Evolutionary conservation across 2,113 vertebrate species (phyloP), one percentile per base, ranked within the genome.

Genomic region (Anthoscopus minutus): DNA sequence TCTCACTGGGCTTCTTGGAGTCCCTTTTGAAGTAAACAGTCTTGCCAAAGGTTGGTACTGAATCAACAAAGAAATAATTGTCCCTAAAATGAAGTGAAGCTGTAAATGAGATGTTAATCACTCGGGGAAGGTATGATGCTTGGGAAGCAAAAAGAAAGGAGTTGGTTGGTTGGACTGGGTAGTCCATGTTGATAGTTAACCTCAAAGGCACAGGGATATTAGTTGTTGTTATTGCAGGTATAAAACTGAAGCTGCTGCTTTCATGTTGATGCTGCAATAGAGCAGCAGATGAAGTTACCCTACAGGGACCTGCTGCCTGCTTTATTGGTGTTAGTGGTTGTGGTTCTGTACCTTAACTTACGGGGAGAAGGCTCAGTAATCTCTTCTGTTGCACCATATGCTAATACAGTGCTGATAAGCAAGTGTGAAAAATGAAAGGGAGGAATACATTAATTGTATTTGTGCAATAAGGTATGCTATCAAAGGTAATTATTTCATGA

Each of bases 401-500:
- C 94, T 98, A 96, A 97, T 93, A 71, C 64, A 65, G 67, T 86
- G 69, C 96, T 96, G 97, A 97, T 98, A 97, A 97, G 89, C 94
- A 93, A 93, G 87, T 96, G 93, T 95, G 92, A 96, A 94, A 97
- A 97, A 97, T 97, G 94, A 97, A 97, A 97, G 96, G 82, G 92
- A 96, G 95, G 96, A 96, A 95, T 95, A 87, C 94, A 96, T 97
- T 97, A 98, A 98, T 97, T 97, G 97, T 97, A 89, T 97, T 97
- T 96, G 95, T 96, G 96, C 95, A 97, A 92, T 96, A 98, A 98
- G 96, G 96, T 97, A 82, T 96, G 91, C 94, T 96, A 93, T 97
- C 94, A 96, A 95, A 96, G 97, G 80, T 97, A 98, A 98, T 98
- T 97, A 98, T 97, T 98, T 97, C 96, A 85, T 96, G 97, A 97